A percentile compares a stretch with the other conserved stretches of the same genome.
These are phyloP conservation scores for Actinia equina DNA, from an alignment of 64 coral and sea anemone species.

Conservation along the genomic window DNA sequence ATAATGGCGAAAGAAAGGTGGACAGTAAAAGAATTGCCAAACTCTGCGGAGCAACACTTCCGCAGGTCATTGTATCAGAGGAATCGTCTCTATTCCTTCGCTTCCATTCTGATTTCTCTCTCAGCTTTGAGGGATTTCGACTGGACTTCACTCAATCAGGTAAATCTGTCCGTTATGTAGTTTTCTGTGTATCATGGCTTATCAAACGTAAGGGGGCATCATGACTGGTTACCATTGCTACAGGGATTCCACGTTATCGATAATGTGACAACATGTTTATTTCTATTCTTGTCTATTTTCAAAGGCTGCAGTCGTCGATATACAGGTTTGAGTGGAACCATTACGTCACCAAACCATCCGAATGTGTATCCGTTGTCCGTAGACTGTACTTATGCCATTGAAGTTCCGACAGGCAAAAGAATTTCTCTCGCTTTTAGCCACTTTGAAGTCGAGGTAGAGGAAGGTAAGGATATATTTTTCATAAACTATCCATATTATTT, in stretches of 20 bases:
- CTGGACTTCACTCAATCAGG: conserved; percentile 51
- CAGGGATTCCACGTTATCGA: too few species aligned
- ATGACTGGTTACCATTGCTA: too few species aligned
- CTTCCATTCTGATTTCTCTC: conserved; percentile 77
- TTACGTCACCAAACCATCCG: conserved; percentile 84
- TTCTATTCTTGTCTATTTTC: not conserved
- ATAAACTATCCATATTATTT: not conserved
- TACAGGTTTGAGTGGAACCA: conserved; percentile 31
- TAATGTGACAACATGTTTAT: not conserved
- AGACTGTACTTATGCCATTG: conserved; percentile 66
- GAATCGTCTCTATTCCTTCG: conserved; percentile 44
- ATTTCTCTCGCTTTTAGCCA: conserved; percentile 54
- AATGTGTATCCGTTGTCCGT: conserved; percentile 47
- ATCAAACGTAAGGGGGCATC: too few species aligned
- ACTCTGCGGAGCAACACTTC: conserved; percentile 46
- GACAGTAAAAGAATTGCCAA: conserved; percentile 40
- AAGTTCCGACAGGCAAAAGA: conserved; percentile 43
- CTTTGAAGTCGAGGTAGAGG: conserved; percentile 63
- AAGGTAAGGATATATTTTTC: conserved; percentile 29
- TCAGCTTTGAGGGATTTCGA: conserved; percentile 55
- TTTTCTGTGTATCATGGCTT: too few species aligned
- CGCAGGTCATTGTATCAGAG: conserved; percentile 41
- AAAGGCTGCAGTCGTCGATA: conserved; percentile 73
- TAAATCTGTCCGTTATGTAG: not conserved
- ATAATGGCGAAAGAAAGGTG: conserved; percentile 50